Evolutionary conservation across 2,797 vertebrate genomes (phyloP).

Genomic region (Silurus lanzhouensis): DNA sequence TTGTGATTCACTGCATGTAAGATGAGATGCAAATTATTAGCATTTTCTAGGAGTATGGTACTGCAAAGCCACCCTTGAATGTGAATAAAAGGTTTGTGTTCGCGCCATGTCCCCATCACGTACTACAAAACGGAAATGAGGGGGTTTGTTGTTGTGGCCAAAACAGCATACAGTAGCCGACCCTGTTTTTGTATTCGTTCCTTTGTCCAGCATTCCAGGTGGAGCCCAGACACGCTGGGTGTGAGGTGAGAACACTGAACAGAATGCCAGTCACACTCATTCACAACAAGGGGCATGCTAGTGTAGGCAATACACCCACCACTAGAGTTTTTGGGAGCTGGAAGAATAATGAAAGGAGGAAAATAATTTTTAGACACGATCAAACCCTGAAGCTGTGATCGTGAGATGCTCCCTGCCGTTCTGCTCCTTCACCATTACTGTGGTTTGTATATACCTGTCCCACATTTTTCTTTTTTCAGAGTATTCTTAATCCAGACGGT

Average conservation of each 20-base stretch:
- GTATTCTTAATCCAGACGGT: background rate
- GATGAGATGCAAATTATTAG: background rate
- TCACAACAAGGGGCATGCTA: background rate
- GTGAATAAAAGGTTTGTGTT: background rate
- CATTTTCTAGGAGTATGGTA: background rate
- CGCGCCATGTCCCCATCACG: background rate
- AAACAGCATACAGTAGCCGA: too few relatives aligned
- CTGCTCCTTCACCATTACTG: background rate
- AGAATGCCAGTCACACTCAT: background rate
- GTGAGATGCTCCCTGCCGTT: background rate
- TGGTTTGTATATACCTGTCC: background rate
- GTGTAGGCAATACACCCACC: too few relatives aligned
- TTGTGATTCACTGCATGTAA: background rate
- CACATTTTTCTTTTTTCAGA: background rate
- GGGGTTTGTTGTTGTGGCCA: background rate
- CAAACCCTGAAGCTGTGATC: background rate
- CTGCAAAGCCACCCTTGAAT: background rate
- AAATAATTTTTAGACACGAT: background rate
- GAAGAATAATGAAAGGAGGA: background rate
- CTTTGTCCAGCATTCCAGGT: background rate
- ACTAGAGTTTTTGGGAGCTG: background rate
- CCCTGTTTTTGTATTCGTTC: background rate
- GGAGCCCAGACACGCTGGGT: too few relatives aligned
- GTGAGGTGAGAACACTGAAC: background rate
- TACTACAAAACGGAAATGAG: too few relatives aligned